Conservation (phyloP, 2,888 invertebrate species). For the Slavum lentiscoides region DNA sequence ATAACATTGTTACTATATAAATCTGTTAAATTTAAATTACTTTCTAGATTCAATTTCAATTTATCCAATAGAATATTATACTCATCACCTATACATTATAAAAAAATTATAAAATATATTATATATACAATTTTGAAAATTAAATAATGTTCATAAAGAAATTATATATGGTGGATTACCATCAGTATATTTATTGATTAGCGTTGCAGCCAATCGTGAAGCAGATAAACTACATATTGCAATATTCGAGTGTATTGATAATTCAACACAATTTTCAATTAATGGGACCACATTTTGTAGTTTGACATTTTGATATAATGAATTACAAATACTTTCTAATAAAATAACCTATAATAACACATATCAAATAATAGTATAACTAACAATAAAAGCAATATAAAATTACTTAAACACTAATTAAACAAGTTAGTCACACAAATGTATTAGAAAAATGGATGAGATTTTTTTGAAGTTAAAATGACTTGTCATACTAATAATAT, state of each 20-base stretch:
- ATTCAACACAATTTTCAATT: constrained; percentile 41
- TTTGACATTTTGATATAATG: constrained; percentile 14
- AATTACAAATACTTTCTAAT: constrained; percentile 47
- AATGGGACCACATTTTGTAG: constrained; percentile 23
- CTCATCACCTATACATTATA: constrained; percentile 16
- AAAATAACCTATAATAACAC: constrained; percentile 28
- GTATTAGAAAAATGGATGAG: too few relatives aligned
- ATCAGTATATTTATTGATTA: constrained; percentile 46
- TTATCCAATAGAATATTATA: constrained; percentile 26
- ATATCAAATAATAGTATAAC: background rate
- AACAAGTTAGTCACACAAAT: too few relatives aligned
- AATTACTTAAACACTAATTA: too few relatives aligned
- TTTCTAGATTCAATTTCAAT: constrained; percentile 34
- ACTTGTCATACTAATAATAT: too few relatives aligned
- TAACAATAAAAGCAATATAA: background rate
- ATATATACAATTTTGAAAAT: constrained; percentile 3
- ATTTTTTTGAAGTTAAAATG: too few relatives aligned
- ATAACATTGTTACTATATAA: constrained; percentile 34
- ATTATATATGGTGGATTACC: constrained; percentile 7
- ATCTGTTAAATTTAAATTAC: constrained; percentile 15
- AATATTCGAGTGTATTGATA: constrained; percentile 18
- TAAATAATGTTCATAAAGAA: background rate
- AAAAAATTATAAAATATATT: background rate
- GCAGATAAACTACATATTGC: constrained; percentile 40
- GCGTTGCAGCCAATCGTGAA: constrained; percentile 59